Base-by-base conservation (phyloP, 2,888 invertebrate genomes). In the Tridacna gigas region DNA sequence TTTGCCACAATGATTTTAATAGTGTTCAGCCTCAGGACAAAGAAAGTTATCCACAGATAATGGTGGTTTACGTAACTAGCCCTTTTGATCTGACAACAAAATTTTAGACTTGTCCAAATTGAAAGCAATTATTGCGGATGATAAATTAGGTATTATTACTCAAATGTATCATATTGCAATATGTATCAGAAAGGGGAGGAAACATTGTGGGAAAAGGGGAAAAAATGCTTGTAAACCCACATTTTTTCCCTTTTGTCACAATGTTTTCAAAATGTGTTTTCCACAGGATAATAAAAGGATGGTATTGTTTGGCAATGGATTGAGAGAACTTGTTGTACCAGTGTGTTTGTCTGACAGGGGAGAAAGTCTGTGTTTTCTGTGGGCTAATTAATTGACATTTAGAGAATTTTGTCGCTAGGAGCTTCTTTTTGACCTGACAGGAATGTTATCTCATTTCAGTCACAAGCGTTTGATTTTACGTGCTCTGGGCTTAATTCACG, bases 381-480 rank as follows among this genome's bases (percentile, higher is more conserved):
- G 3, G 60, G 28, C 78, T 82, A 82, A 86, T 83, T 86, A 86
- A 79, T 81, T 60, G 65, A 48, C 77, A 60, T 80, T 81, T 75
- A 74, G 75, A 69, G 28, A 74, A 74, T 75, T 61, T 18, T 67
- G 83, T 83, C 73, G 80, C 83, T 80, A 80, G 80, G 83, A 77
- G 80, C 74, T 77, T 66, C 22, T 63, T 77, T 78, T 28, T 74
- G 69, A 74, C 65, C 47, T 2, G 26, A 60, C 48, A 84, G 79
- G 80, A 87, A 87, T 84, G 84, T 80, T 79, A 82, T 86, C 86
- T 76, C 60, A 67, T 74, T 80, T 66, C 76, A 77, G 51, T 66
- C 20, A 45, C 74, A 63, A 74, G 69, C 47, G 66, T 79, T 82
- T 82, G 74, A 67, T 82, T 82, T 83, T 77, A 78, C 77, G 51